Base-by-base conservation (phyloP, 1,140 invertebrate species). In the Lordiphosa collinella region DNA sequence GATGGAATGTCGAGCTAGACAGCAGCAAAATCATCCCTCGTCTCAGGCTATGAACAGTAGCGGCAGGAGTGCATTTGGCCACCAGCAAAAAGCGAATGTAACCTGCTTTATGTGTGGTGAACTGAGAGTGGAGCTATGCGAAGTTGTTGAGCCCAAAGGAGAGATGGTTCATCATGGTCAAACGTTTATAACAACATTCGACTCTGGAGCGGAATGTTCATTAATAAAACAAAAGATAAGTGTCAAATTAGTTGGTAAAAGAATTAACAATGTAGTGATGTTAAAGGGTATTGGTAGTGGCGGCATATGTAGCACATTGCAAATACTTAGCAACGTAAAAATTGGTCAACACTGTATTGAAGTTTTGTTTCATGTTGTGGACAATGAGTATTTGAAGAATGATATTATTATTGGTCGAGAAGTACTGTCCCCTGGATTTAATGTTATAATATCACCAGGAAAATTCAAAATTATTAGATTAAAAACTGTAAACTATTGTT, bases 381-480 rank as follows among this genome's bases (percentile, higher is more conserved):
- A 37, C 11, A 32, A 55, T 47, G 18, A 47, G 7, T n/a, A 65
- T 53, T 38, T 59, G 44, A 37, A 46, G 14, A 66, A 66, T 50
- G 56, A 66, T 22, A 59, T 65, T 35, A 13, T 47, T 40, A 43
- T 65, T 50, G 49, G 62, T 52, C 61, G 61, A 57, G 61, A 64
- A 58, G 37, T 53, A 34, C 31, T 58, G 35, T 47, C 22, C 10
- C 37, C 31, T 22, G 54, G 36, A 29, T 65, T 49, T 40, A 46
- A 63, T 51, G 59, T 62, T 11, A 41, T 55, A 34, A 32, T 57
- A 12, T 37, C 40, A 47, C 36, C 40, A 14, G 51, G 37, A 18
- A 54, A 65, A 44, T 65, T 65, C 11, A 36, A 65, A 53, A 59
- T 65, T 50, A 1, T 59, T 5, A 50, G 43, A 59, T 31, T 36